Base-by-base conservation (phyloP, 2,888 invertebrate genomes). In the Caenorhabditis drosophilae region DNA sequence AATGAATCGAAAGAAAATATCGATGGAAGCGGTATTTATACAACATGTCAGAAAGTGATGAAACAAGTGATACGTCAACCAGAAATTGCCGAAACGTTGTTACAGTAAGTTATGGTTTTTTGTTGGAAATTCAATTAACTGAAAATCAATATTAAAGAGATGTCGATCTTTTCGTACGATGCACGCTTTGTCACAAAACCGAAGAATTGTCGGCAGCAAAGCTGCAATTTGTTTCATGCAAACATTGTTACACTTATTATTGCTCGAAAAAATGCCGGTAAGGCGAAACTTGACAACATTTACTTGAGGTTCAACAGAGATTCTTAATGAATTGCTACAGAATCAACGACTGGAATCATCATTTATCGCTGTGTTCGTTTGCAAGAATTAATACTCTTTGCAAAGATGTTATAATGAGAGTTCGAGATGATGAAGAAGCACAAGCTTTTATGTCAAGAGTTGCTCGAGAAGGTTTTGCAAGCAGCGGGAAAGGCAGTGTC, bases 221-320 rank as follows among this genome's bases (percentile, higher is more conserved):
- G 75, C 88, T 70, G 9, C 64, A 89, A 78, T 95, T 90, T 87
- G 93, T 94, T 85, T 91, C 91, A 77, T 93, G 93, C 85, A 93
- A 93, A 87, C 94, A 95, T 85, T 96, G 96, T 87, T 90, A 91
- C 75, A 92, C 93, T 82, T 89, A 91, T 82, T 96, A 96, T 86
- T 96, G 96, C 86, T 92, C 92, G 64, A 31, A 70, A 26, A 61
- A 73, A 15, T 73, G 73, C 62, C 60, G 75, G 74, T 74, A 51
- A 15, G 2, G 9, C n/a, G 22, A 46, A 9, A 22, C 15, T 16
- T 35, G 18, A 18, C n/a, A 25, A 26, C 16, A 18, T 54, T n/a
- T n/a, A n/a, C n/a, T n/a, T n/a, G n/a, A n/a, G n/a, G n/a, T n/a
- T n/a, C n/a, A n/a, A n/a, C n/a, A n/a, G n/a, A n/a, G n/a, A n/a